Evolutionary conservation across 2,113 vertebrate genomes (phyloP), one percentile per base, ranked within the genome.

Genomic region (Probosciger aterrimus): DNA sequence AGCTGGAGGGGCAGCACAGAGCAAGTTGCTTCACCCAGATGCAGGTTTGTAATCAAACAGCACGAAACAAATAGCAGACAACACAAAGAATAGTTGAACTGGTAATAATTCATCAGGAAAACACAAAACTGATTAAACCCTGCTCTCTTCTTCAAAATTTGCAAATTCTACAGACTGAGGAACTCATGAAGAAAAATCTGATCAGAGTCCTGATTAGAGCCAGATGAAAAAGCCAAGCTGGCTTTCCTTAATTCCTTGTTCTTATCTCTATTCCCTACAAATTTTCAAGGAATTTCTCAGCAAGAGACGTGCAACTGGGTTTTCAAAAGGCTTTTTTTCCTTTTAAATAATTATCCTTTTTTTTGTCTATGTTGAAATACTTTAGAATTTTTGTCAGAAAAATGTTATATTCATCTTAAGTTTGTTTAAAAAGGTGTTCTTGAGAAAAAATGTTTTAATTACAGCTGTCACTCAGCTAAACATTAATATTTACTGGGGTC

Each of bases 11-110:
- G 18, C 23, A 37, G 30, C 13, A 55, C 0, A 0, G 22, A 11
- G 43, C 0, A 7, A 59, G 19, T 0, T 0, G 33, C 16, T 69
- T 41, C 55, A 52, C 35, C 39, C 2, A 7, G 3, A 4, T 53
- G 7, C 28, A 17, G 35, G 25, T n/a, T 24, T 65, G 41, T 7
- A 27, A 57, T 30, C 55, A 22, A 65, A 37, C 1, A 1, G 11
- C 55, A 11, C 4, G 20, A 49, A 78, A 70, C 28, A 59, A 47
- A 30, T 2, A 46, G 64, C 46, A 59, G 46, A 30, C 1, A 1
- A 30, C 3, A 4, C 24, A 44, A 44, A 65, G 35, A 41, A n/a
- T 1, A 11, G 37, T 11, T 30, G 23, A 60, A 79, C 11, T 10
- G 31, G 47, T 39, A 78, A 67, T 9, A 53, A 82, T 39, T 91